Base-by-base conservation (phyloP, 2,797 vertebrate species). In the Erethizon dorsatum region DNA sequence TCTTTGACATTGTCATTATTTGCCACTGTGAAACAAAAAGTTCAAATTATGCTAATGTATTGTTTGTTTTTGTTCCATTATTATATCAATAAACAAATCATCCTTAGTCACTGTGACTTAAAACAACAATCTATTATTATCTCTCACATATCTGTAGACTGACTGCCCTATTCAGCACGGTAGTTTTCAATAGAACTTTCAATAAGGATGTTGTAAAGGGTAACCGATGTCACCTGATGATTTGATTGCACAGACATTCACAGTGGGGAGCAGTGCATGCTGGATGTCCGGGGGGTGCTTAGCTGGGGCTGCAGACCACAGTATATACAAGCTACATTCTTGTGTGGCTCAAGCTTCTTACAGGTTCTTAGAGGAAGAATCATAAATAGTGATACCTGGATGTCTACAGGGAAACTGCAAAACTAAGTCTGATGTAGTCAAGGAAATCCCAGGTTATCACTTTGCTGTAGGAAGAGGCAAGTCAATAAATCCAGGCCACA, bases 11-110 rank as follows among this genome's bases (percentile, higher is more conserved):
- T 82, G 11, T 63, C 82, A 57, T 78, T 54, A 80, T 45, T 75
- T 91, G 41, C 12, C 31, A 87, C 33, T 89, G 2, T 80, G 79
- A 94, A 59, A 0, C 56, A 59, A 88, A 84, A 91, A 54, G 37
- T 88, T 90, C 85, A 89, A 83, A 78, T 85, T 88, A 90, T 41
- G n/a, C 24, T 96, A 63, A 61, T 87, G 26, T 33, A 13, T 80
- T 78, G 4, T 13, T 84, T 78, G 28, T 65, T 86, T 45, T 56
- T 87, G 28, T 86, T 79, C 18, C 11, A 45, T 85, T 80, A 63
- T 47, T 86, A n/a, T 95, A 50, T 83, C 9, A n/a, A 22, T 41
- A 41, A 79, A 41, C 7, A 89, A 84, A 95, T 82, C 63, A 78
- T 77, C 22, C 57, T 5, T 54, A 77, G 28, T 56, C 37, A 85